These are phyloP conservation scores for Cetoscarus ocellatus DNA, from an alignment of 2,797 vertebrate species.

Conservation along the genomic window DNA sequence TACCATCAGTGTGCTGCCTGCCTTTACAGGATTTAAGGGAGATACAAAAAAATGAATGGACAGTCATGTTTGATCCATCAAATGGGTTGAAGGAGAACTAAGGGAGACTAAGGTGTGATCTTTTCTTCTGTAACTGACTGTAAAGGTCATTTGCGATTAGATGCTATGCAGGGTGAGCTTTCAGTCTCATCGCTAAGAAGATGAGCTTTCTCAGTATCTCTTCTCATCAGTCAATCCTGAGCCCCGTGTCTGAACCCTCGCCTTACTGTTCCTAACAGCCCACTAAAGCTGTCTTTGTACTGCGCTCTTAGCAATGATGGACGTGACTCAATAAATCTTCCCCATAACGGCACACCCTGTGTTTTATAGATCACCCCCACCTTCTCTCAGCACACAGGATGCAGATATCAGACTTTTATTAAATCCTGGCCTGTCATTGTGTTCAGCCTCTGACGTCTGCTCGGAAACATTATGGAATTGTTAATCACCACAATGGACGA, in stretches of 20 bases:
- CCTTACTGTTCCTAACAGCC: slow-evolving; percentile 40
- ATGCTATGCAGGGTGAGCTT: slow-evolving; percentile 19
- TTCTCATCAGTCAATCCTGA: slow-evolving; percentile 58
- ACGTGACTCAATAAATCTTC: slow-evolving; percentile 62
- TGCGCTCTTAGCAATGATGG: slow-evolving; percentile 46
- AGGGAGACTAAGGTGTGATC: neutral
- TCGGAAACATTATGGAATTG: slow-evolving; percentile 6
- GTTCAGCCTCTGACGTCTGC: slow-evolving; percentile 2
- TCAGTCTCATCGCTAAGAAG: slow-evolving; percentile 45
- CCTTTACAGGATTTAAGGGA: too few relatives aligned
- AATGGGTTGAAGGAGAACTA: too few relatives aligned
- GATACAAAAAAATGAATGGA: too few relatives aligned
- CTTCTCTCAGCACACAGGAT: slow-evolving; percentile 14
- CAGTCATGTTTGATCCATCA: too few relatives aligned
- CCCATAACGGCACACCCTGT: slow-evolving; percentile 26
- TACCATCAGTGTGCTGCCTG: too few relatives aligned
- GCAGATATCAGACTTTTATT: slow-evolving; percentile 45
- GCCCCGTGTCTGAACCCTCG: slow-evolving; percentile 40
- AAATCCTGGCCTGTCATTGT: slow-evolving; percentile 19
- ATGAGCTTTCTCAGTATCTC: slow-evolving; percentile 56
- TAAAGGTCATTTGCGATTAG: slow-evolving; percentile 37
- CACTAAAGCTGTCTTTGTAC: slow-evolving; percentile 52
- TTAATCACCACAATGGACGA: neutral
- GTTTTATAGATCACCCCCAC: slow-evolving; percentile 33
- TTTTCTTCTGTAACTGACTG: slow-evolving; percentile 20